phyloP scores from a whole-genome alignment of 1,140 invertebrate species.

The Calycopis cecrops region DNA sequence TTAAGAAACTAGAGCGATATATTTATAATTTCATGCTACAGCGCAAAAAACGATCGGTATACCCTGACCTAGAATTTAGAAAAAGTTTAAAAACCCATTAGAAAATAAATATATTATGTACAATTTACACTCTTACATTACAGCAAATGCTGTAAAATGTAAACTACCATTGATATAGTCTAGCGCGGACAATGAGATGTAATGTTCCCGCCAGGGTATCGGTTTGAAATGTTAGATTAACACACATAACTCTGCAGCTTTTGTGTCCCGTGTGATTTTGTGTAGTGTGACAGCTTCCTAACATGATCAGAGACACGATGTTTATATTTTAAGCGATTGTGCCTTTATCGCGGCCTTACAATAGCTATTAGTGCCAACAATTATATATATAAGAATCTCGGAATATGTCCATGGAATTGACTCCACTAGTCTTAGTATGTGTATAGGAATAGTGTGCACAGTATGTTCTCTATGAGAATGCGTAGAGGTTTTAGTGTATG shows the following conservation, averaged over 20 bases:
- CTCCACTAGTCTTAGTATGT: conserved; percentile 33
- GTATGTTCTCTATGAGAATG: conserved; percentile 3
- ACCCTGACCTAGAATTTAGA: too few relatives aligned
- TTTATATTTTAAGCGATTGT: conserved; percentile 9
- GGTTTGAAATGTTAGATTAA: not conserved
- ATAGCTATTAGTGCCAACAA: conserved; percentile 24
- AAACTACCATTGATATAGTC: not conserved
- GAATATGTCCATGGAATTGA: conserved; percentile 26
- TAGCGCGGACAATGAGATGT: too few relatives aligned
- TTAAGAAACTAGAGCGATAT: too few relatives aligned
- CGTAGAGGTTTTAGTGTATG: too few relatives aligned
- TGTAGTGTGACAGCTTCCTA: conserved; percentile 1
- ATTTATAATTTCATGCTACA: too few relatives aligned
- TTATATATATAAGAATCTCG: conserved; percentile 31
- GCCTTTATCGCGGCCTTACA: conserved; percentile 8
- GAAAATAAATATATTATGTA: too few relatives aligned
- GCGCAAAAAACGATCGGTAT: too few relatives aligned
- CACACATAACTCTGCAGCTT: conserved; percentile 5
- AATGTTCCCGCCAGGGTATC: too few relatives aligned
- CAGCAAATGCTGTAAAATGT: not conserved
- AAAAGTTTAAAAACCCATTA: too few relatives aligned
- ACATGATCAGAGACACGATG: conserved; percentile 6
- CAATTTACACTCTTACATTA: too few relatives aligned
- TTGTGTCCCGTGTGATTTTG: conserved; percentile 7
- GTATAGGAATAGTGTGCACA: conserved; percentile 4